Evolutionary conservation across 1,140 invertebrate genomes (phyloP), one percentile per base, ranked within the genome.

Genomic region (Stegodyphus mimosarum): DNA sequence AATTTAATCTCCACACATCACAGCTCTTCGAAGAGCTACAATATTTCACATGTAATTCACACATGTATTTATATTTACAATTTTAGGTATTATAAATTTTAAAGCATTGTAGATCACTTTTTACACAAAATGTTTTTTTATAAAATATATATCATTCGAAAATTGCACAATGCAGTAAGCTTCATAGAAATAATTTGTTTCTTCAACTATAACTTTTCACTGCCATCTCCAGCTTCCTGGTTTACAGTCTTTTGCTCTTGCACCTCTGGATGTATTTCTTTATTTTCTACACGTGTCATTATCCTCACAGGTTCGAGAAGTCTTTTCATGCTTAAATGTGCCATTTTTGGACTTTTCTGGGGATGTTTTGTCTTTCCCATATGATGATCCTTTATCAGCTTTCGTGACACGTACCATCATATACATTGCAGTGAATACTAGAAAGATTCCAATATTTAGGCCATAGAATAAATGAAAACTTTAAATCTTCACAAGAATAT

Each of bases 361-460:
- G 33, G 83, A 66, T 13, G 11, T 83, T 84, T 75, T 76, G 33
- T 69, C 64, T 53, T 83, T 83, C 2, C 95, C 95, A 89, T 96
- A 96, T n/a, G 93, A 94, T 13, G 95, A 96, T 66, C 93, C 93
- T 89, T 95, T 95, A 88, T 94, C 95, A 87, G 96, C 95, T 90
- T 96, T 94, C 0, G 95, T 95, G 92, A 95, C 94, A 87, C 94
- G 94, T 87, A 97, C 95, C 70, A 94, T 93, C 91, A 95, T 94
- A 87, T 94, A 93, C 90, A 96, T 93, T 11, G 95, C 90, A 77
- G 94, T 90, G 89, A 94, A 95, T 91, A 95, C 95, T 96, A 92
- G 67, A 95, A 94, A 87, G 87, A 89, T 89, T 89, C 87, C 11
- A 33, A 78, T 70, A 13, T 64, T 77, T 69, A 17, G 75, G 84